phyloP scores from a whole-genome alignment of 92 coral and sea anemone species.

The Zoanthus gigantus region DNA sequence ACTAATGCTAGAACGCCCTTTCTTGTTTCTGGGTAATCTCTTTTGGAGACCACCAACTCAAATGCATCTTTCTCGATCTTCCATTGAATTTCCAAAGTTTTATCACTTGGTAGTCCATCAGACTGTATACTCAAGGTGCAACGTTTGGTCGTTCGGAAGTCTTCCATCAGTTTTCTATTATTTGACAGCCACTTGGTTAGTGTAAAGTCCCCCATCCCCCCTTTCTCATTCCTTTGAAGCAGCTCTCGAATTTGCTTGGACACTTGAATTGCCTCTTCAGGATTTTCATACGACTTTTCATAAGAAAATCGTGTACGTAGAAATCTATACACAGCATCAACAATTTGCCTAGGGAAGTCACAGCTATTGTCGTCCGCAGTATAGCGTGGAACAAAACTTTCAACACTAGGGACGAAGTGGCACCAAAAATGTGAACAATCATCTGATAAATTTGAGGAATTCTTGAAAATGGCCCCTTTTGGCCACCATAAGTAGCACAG shows the following conservation, averaged over 20 bases:
- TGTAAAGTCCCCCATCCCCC: conserved; percentile 63
- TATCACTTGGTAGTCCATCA: conserved; percentile 56
- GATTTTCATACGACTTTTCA: conserved; percentile 52
- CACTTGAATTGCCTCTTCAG: conserved; percentile 59
- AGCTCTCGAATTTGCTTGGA: conserved; percentile 63
- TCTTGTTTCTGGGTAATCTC: conserved; percentile 57
- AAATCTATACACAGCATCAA: conserved; percentile 65
- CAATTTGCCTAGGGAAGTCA: conserved; percentile 49
- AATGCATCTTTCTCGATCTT: conserved; percentile 62
- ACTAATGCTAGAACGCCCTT: conserved; percentile 58
- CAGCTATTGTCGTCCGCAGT: conserved; percentile 60
- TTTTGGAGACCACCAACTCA: conserved; percentile 58
- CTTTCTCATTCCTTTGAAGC: conserved; percentile 20
- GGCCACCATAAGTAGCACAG: conserved; percentile 28
- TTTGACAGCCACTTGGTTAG: conserved; percentile 79
- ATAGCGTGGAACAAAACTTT: conserved; percentile 60
- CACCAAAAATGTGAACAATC: conserved; percentile 73
- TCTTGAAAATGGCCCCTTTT: conserved; percentile 3
- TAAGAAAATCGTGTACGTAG: conserved; percentile 67
- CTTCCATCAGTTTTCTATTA: conserved; percentile 57
- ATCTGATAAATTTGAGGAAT: conserved; percentile 49
- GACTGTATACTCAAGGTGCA: conserved; percentile 58
- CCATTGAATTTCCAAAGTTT: conserved; percentile 61
- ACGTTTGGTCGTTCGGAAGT: conserved; percentile 68
- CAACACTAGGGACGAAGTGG: conserved; percentile 69